Conservation (phyloP, 1,140 invertebrate species). For the Bathynomus jamesi region DNA sequence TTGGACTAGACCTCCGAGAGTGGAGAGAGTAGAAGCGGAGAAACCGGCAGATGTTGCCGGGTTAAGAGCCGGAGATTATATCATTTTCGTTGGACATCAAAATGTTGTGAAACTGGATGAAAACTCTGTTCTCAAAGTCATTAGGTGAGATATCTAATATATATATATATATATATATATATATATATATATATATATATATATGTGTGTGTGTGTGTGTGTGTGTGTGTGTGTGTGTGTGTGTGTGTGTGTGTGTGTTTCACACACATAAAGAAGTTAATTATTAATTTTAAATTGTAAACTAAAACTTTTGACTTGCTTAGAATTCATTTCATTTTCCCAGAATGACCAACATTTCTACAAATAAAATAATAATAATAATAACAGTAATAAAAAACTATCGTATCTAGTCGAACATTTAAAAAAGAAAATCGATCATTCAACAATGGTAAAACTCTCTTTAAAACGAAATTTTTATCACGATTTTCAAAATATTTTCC, state of each 20-base stretch:
- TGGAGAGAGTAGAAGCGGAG: slow-evolving; percentile 73
- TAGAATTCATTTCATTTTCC: too few species aligned
- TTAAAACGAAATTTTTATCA: too few species aligned
- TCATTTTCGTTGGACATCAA: slow-evolving; percentile 74
- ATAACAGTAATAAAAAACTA: too few species aligned
- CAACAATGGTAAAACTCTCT: too few species aligned
- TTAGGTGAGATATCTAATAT: slow-evolving; percentile 53
- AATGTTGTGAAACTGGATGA: slow-evolving; percentile 73
- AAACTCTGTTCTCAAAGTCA: slow-evolving; percentile 68
- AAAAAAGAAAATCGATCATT: too few species aligned
- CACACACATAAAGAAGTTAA: too few species aligned
- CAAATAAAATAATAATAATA: too few species aligned
- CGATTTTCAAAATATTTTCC: too few species aligned
- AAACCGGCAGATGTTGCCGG: slow-evolving; percentile 71
- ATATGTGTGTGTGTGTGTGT: slow-evolving; percentile 2
- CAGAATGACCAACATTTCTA: too few species aligned
- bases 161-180: slow-evolving; percentile 17
- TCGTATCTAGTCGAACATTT: too few species aligned
- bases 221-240: background rate
- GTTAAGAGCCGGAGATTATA: slow-evolving; percentile 69
- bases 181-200: slow-evolving; percentile 6
- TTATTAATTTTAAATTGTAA: too few species aligned
- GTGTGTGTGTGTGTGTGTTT: background rate
- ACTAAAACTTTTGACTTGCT: too few species aligned
- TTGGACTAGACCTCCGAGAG: slow-evolving; percentile 77